Conservation (phyloP, 2,888 invertebrate genomes). For the Eumerus sabulonum region DNA sequence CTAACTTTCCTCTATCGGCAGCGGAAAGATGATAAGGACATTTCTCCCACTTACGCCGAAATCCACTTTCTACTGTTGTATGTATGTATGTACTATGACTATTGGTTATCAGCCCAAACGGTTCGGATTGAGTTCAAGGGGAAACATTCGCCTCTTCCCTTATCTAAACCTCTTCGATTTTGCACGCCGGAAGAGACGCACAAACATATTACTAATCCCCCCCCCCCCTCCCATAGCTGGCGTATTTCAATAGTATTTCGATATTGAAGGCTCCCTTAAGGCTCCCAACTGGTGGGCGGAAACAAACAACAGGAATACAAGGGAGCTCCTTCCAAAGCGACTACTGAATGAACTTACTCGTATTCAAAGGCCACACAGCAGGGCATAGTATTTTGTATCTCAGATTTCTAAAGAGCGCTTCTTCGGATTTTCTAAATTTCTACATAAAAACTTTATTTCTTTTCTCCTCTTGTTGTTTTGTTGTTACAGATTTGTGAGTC, state of each 20-base stretch:
- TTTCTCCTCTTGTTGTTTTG: no score
- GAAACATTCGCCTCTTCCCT: constrained; percentile 46
- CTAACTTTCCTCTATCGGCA: constrained; percentile 13
- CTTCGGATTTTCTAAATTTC: constrained; percentile 41
- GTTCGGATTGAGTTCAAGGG: constrained; percentile 32
- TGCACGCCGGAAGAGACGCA: constrained; percentile 17
- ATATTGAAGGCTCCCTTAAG: no score
- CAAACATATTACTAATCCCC: no score
- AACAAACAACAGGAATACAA: constrained; percentile 21
- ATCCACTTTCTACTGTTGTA: no score
- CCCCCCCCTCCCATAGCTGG: neutral
- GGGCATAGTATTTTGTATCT: neutral
- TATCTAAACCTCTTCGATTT: constrained; percentile 51
- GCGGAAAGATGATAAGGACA: constrained; percentile 7
- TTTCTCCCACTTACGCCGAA: constrained; percentile 20
- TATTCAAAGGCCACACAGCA: constrained; percentile 12
- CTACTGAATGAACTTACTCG: constrained; percentile 45
- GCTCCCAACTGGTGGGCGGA: no score
- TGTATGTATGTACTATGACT: no score
- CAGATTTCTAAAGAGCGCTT: constrained; percentile 37
- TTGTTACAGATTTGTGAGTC: constrained; percentile 24
- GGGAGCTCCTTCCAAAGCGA: constrained; percentile 21
- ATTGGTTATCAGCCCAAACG: constrained; percentile 49
- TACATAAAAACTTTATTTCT: neutral
- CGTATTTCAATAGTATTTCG: no score